Evolutionary conservation across 2,888 invertebrate genomes (phyloP), one percentile per base, ranked within the genome.

Genomic region (Panorpa germanica): DNA sequence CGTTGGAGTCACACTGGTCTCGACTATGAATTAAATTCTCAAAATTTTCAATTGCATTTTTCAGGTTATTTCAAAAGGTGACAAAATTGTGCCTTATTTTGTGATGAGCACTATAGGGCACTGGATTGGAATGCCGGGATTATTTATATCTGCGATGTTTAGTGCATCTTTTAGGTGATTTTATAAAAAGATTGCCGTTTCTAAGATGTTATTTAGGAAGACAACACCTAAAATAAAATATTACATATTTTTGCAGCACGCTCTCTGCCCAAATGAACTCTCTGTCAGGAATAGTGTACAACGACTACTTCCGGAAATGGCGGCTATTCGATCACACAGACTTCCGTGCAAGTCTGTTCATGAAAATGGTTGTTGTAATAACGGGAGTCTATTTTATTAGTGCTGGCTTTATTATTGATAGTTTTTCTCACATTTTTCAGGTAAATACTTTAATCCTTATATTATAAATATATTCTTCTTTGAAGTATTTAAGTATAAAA

Each of bases 121-220:
- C 35, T 40, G 58, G 6, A 57, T 52, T 3, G 67, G 67, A 4
- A 48, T 70, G 39, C 61, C 66, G 0, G 70, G 70, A 0, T 40
- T 70, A n/a, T 67, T 70, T 39, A 61, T 67, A 1, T 64, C 69
- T 3, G 63, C 65, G 22, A 55, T 70, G 2, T 68, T 69, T 38
- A 64, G 66, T 41, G 70, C 66, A 1, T 63, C 67, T 2, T 46
- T 70, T 18, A 63, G 63, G 48, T 48, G 34, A 23, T 15, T n/a
- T 11, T 15, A 13, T 3, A 5, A 3, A 4, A 11, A 21, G 5
- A 28, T 8, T 21, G 7, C 22, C 6, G 12, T 5, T 28, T 18
- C 4, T 28, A 17, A 13, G 10, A 3, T 15, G 10, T n/a, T n/a
- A n/a, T n/a, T n/a, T n/a, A 21, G 12, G 2, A 8, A 18, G 8